Base-by-base conservation (phyloP, 2,888 invertebrate species). In the Tupiocoris notatus region DNA sequence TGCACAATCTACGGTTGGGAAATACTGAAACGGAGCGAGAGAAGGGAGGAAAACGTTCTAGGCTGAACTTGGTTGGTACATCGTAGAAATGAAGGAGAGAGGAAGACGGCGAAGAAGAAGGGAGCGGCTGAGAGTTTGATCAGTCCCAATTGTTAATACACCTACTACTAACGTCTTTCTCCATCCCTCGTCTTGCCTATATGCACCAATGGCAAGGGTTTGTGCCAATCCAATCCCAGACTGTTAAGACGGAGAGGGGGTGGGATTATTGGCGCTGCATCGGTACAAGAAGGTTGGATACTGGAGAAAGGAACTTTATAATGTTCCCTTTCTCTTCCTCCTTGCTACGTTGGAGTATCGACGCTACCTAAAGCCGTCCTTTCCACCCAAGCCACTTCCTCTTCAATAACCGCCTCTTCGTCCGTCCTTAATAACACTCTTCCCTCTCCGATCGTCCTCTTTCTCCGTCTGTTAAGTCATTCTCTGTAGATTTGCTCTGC, bases 91-190 rank as follows among this genome's bases (percentile, higher is more conserved):
- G 24, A 24, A 56, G 57, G 9, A 12, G 24, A 18, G 18, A 17
- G 24, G 23, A 20, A 59, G 59, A 22, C 12, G 39, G 12, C 12
- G 63, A 63, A 20, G 20, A 17, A 20, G 63, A 22, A 22, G 16
- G 0, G 59, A 18, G 20, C 9, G 63, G 67, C 16, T n/a, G 70
- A 6, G 24, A 59, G 73, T 73, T 73, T 73, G 73, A 73, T 73
- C 73, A 73, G 73, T 73, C 73, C 73, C 73, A 63, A 73, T 73
- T 73, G 73, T 73, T 73, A 73, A 63, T 73, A 64, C 73, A 73
- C 73, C 73, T 62, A 54, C 73, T 59, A 70, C 70, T 58, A 58
- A 20, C 59, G 0, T 59, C 24, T n/a, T 24, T n/a, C 9, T 70
- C 57, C 12, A 20, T n/a, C 21, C 22, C 7, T 59, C 3, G 16